phyloP scores from a whole-genome alignment of 53 echinoderm and acorn worm species.

The Luidia sarsii region DNA sequence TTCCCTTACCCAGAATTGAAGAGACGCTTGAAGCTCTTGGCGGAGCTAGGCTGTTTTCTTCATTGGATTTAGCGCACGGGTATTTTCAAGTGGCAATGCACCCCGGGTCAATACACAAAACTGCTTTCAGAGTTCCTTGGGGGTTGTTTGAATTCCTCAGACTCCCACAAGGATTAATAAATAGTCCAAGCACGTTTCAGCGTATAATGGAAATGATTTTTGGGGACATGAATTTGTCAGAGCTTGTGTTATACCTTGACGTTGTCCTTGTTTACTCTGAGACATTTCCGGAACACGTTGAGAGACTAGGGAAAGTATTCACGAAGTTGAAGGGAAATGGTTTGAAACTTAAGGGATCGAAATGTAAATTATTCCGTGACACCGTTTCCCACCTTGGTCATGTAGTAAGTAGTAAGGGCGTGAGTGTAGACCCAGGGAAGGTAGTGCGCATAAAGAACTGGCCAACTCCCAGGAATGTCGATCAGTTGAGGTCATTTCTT shows the following conservation, averaged over 20 bases:
- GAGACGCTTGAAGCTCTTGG: constrained; percentile 21
- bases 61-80: constrained; percentile 34
- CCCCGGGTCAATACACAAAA: background rate
- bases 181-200: constrained; percentile 49
- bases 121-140: constrained; percentile 42
- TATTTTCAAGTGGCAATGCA: constrained; percentile 54
- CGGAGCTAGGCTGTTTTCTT: constrained; percentile 32
- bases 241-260: constrained; percentile 16
- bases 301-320: constrained; percentile 13
- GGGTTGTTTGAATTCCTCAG: constrained; percentile 33
- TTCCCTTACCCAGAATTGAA: too few species aligned
- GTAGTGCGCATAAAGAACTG: constrained; percentile 1
- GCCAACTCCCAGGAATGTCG: background rate
- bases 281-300: constrained; percentile 5
- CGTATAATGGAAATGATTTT: constrained; percentile 23
- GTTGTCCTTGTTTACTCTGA: constrained; percentile 3
- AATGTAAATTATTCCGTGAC: background rate
- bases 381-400: constrained; percentile 1
- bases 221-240: constrained; percentile 22
- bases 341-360: constrained; percentile 2
- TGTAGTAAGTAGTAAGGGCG: background rate
- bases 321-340: background rate
- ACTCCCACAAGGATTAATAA: constrained; percentile 33
- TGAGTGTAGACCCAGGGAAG: background rate
- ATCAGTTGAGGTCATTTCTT: background rate